phyloP scores from a whole-genome alignment of 2,888 invertebrate genomes.

The Hypomecis punctinalis region DNA sequence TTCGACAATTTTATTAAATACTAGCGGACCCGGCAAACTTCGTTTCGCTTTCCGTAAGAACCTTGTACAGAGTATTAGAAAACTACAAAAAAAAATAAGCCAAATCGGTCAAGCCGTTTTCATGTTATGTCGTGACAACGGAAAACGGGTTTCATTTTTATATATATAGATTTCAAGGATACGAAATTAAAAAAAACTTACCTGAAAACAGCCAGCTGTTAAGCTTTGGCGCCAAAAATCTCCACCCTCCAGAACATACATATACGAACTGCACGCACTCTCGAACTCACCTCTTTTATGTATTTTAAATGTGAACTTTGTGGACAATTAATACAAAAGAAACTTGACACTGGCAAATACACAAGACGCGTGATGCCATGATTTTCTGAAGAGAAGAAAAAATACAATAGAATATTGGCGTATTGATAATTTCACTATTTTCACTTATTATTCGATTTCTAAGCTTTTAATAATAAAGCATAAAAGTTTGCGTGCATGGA shows the following conservation, averaged over 20 bases:
- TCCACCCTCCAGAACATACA: not conserved
- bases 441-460: not conserved
- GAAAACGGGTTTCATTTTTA: too few relatives aligned
- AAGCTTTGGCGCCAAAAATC: slow-evolving; percentile 1
- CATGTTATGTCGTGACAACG: too few relatives aligned
- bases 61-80: too few relatives aligned
- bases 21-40: too few relatives aligned
- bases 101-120: too few relatives aligned
- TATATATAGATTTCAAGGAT: too few relatives aligned
- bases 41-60: too few relatives aligned
- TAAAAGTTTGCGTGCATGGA: slow-evolving; percentile 1
- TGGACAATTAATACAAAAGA: not conserved
- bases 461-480: slow-evolving; percentile 2
- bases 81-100: too few relatives aligned
- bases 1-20: too few relatives aligned
- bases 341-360: too few relatives aligned
- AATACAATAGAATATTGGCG: not conserved
- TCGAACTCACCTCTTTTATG: slow-evolving; percentile 1
- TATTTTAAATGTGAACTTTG: slow-evolving; percentile 2
- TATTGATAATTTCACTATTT: not conserved
- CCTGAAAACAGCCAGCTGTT: not conserved
- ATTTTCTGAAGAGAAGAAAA: not conserved
- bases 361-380: too few relatives aligned
- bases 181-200: too few relatives aligned
- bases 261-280: not conserved